Evolutionary conservation across 2,113 vertebrate genomes (phyloP).

Genomic region (Propithecus coquereli): DNA sequence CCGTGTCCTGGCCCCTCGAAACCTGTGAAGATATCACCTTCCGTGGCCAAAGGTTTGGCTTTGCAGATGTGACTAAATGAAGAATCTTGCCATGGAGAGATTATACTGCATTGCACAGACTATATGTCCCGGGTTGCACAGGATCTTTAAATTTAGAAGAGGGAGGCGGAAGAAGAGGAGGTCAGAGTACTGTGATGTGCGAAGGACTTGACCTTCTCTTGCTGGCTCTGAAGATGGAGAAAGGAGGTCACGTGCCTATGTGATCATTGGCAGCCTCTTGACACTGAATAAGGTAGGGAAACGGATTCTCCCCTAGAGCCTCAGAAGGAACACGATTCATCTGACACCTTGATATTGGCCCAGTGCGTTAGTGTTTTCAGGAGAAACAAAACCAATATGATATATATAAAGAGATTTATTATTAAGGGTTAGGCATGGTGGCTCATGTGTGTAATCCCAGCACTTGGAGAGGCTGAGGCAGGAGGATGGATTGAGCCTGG

Average conservation of each 20-base stretch:
- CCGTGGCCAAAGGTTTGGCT: neutral
- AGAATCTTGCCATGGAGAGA: neutral
- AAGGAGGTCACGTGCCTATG: neutral
- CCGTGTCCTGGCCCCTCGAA: fast-evolving
- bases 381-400: neutral
- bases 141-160: neutral
- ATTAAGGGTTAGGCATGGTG: neutral
- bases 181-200: fast-evolving
- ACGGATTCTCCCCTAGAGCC: neutral
- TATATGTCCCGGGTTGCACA: neutral
- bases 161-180: neutral
- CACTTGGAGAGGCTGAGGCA: no score
- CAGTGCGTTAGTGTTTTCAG: neutral
- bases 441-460: no score
- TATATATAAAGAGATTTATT: neutral
- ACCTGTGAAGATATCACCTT: neutral
- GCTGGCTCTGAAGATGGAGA: neutral
- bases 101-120: neutral
- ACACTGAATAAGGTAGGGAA: neutral
- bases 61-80: neutral
- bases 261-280: neutral
- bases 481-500: no score
- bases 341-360: neutral
- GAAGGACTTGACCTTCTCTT: neutral
- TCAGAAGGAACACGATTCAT: neutral